These are phyloP conservation scores for Helicolenus hilgendorfi DNA, from an alignment of 2,797 vertebrate species.

Conservation along the genomic window DNA sequence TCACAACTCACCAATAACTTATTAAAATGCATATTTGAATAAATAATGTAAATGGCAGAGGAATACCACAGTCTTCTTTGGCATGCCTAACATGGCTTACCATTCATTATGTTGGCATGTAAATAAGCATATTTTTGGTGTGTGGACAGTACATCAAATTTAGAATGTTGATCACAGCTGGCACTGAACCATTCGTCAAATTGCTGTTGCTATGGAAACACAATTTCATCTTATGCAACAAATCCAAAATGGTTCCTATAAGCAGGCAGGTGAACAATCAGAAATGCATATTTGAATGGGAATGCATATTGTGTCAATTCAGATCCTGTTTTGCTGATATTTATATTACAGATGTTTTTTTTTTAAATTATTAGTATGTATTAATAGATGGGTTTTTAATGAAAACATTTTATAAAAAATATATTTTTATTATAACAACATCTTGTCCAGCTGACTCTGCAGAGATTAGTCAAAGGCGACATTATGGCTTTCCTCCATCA, in stretches of 20 bases:
- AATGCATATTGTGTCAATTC: background rate
- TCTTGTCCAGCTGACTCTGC: slow-evolving; percentile 17
- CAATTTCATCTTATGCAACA: slow-evolving; percentile 62
- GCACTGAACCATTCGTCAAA: slow-evolving; percentile 59
- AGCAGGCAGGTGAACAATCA: slow-evolving; percentile 51
- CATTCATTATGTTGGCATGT: background rate
- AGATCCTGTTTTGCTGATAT: background rate
- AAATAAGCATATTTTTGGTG: slow-evolving; percentile 20
- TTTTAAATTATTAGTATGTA: background rate
- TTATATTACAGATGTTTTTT: background rate
- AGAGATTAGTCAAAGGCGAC: slow-evolving; percentile 40
- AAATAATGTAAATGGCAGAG: background rate
- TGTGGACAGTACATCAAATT: slow-evolving; percentile 42
- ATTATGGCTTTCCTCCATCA: slow-evolving; percentile 48
- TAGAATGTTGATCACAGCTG: slow-evolving; percentile 60
- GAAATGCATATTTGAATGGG: background rate
- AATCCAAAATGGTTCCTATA: slow-evolving; percentile 48
- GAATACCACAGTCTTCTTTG: background rate
- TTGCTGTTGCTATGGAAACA: slow-evolving; percentile 81
- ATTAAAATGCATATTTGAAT: background rate
- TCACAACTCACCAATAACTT: background rate
- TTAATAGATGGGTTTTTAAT: background rate
- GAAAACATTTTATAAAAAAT: background rate
- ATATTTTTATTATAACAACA: background rate
- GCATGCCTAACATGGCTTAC: background rate